These are phyloP conservation scores for Heliconius melpomene DNA, from an alignment of 1,140 invertebrate genomes.

Conservation along the genomic window DNA sequence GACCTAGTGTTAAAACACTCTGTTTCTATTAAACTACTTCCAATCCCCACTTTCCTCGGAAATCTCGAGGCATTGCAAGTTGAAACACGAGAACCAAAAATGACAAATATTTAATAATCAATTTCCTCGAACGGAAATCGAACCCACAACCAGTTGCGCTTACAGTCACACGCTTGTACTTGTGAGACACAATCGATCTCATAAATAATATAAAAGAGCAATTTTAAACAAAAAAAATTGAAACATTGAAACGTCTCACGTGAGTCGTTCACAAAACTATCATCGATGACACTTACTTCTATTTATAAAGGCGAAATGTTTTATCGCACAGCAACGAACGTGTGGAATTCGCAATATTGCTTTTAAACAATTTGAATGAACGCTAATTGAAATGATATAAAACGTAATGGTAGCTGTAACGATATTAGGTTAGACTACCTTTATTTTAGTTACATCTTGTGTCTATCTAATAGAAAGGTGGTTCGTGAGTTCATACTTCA, in stretches of 20 bases:
- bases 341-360: conserved; percentile 21
- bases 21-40: too few relatives aligned
- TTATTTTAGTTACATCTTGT: too few relatives aligned
- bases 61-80: neutral
- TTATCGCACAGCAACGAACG: conserved; percentile 18
- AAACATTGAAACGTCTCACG: neutral
- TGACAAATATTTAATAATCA: neutral
- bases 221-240: neutral
- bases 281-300: conserved; percentile 26
- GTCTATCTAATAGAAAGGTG: neutral
- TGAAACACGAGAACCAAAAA: neutral
- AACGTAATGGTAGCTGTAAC: neutral
- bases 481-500: neutral
- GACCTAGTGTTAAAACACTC: too few relatives aligned
- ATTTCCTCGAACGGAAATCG: neutral
- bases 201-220: too few relatives aligned
- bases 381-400: conserved; percentile 22
- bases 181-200: too few relatives aligned
- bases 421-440: neutral
- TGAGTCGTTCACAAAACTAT: conserved; percentile 23
- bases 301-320: conserved; percentile 31
- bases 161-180: neutral
- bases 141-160: neutral
- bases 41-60: neutral
- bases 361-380: conserved; percentile 8